These are phyloP conservation scores for Enteromius paludinosus DNA, from an alignment of 2,797 vertebrate species.

Conservation along the genomic window DNA sequence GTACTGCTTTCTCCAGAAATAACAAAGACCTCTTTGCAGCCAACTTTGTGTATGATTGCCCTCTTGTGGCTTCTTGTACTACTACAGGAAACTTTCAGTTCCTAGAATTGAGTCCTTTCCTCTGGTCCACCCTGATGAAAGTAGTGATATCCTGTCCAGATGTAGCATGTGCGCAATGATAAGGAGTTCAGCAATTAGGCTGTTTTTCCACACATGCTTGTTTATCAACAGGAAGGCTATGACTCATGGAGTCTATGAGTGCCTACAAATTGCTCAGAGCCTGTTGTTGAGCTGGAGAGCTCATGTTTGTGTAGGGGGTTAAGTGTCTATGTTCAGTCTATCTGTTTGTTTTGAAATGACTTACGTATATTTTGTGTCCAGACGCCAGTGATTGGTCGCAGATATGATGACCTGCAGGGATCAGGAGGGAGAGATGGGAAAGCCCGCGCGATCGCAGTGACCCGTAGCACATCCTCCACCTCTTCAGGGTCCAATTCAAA, in stretches of 20 bases:
- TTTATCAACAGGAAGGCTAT: constrained; percentile 49
- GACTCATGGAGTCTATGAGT: not conserved
- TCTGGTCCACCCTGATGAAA: constrained; percentile 42
- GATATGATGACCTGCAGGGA: constrained; percentile 93
- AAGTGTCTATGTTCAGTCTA: constrained; percentile 5
- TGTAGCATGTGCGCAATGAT: constrained; percentile 43
- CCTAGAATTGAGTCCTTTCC: constrained; percentile 15
- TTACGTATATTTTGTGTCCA: constrained; percentile 57
- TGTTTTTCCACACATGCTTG: constrained; percentile 46
- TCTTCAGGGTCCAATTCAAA: constrained; percentile 97
- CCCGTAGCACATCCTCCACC: constrained; percentile 95
- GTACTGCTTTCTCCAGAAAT: not conserved
- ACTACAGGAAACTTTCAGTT: constrained; percentile 38
- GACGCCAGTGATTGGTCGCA: constrained; percentile 94
- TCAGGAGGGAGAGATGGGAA: constrained; percentile 91
- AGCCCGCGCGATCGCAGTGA: constrained; percentile 89
- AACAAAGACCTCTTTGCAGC: not conserved
- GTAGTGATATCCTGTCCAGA: constrained; percentile 55
- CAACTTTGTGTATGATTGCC: not conserved
- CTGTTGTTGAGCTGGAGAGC: not conserved
- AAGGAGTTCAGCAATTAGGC: constrained; percentile 50
- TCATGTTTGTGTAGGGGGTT: not conserved
- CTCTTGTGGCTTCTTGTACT: constrained; percentile 3
- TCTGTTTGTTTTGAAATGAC: not conserved
- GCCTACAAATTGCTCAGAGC: not conserved